Percentiles rank a stretch among this genome's conserved stretches.
Conservation (phyloP, 2,888 invertebrate species). For the Dasypogon diadema region DNA sequence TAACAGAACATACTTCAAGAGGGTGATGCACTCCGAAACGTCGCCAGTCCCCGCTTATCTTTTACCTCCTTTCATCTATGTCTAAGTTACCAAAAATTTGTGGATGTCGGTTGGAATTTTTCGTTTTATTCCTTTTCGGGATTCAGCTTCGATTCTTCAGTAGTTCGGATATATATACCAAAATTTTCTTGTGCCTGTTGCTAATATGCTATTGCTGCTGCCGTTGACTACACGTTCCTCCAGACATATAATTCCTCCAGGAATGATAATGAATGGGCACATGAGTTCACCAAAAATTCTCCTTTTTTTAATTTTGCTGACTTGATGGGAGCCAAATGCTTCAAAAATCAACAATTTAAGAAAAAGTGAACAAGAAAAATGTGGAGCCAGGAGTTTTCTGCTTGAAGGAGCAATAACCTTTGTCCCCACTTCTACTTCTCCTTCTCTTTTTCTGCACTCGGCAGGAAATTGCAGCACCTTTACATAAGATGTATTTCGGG, state of each 20-base stretch:
- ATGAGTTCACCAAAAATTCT: background rate
- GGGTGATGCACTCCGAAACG: background rate
- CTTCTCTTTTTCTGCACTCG: no score
- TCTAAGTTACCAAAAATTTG: background rate
- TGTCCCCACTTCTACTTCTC: no score
- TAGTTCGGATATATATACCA: background rate
- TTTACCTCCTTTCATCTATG: background rate
- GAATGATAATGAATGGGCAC: conserved; percentile 16
- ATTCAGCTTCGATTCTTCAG: background rate
- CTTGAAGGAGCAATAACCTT: background rate
- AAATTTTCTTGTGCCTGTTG: background rate
- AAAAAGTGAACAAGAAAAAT: background rate
- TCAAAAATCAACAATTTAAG: background rate
- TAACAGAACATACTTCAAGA: background rate
- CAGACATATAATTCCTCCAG: background rate
- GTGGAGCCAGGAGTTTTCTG: background rate
- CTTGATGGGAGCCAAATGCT: background rate
- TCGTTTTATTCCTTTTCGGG: background rate
- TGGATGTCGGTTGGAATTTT: background rate
- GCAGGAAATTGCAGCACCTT: no score
- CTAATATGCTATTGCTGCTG: background rate
- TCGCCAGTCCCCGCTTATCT: background rate
- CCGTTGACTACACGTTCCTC: background rate
- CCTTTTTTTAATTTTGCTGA: background rate
- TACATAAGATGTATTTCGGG: no score